Percentiles rank a stretch among this genome's conserved stretches.
Conservation (phyloP, 2,113 vertebrate genomes). For the Apodemus sylvaticus region DNA sequence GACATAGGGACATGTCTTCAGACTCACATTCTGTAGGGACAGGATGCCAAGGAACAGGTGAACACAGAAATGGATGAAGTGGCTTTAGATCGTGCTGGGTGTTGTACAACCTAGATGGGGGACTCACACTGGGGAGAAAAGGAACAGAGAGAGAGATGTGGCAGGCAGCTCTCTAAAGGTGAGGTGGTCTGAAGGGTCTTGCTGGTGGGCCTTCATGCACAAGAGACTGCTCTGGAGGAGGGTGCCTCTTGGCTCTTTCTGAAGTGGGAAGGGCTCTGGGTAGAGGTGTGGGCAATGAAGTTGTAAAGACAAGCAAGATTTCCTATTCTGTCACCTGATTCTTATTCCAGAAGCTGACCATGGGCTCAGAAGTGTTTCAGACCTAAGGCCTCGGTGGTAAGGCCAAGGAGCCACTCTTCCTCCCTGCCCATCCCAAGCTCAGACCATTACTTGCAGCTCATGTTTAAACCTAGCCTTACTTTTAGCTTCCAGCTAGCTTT, state of each 20-base stretch:
- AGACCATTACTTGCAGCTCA: neutral
- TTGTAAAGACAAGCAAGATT: neutral
- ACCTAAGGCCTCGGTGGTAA: neutral
- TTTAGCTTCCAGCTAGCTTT: slow-evolving; percentile 23
- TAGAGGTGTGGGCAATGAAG: fast-evolving
- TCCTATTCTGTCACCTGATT: neutral
- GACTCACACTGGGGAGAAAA: fast-evolving
- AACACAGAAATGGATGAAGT: no score
- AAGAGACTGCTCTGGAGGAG: neutral
- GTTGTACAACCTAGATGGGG: fast-evolving
- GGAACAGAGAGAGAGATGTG: neutral
- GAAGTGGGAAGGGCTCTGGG: fast-evolving
- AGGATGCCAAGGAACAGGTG: neutral
- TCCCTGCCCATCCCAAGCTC: neutral
- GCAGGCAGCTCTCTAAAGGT: neutral
- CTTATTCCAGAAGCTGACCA: neutral
- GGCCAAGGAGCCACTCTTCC: neutral
- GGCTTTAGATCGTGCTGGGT: neutral
- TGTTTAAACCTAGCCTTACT: neutral
- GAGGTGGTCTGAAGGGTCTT: fast-evolving
- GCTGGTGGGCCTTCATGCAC: neutral
- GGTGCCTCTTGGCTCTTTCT: neutral
- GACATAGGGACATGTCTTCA: fast-evolving
- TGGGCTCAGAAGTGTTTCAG: neutral
- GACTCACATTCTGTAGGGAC: neutral